A percentile compares a stretch with the other conserved stretches of the same genome.
These are phyloP conservation scores for Aurelia aurita DNA, from an alignment of 30 jellyfish, hydroid and myxozoan genomes.

Conservation along the genomic window DNA sequence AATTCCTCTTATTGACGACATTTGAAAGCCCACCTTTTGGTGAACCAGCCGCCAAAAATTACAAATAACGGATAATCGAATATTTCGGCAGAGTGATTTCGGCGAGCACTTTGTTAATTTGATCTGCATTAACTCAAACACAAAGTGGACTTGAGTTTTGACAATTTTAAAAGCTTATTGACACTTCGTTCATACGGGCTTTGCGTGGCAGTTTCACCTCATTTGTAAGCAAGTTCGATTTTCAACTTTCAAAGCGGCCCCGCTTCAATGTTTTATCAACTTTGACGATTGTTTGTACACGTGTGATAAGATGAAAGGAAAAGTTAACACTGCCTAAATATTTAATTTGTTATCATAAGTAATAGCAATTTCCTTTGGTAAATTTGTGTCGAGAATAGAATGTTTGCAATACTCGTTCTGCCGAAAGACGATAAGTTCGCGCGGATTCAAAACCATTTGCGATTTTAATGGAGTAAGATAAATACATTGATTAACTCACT, in stretches of 20 bases:
- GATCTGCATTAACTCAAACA: too few relatives aligned
- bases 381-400: conserved; percentile 57
- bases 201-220: conserved; percentile 6
- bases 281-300: conserved; percentile 48
- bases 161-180: conserved; percentile 16
- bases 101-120: too few relatives aligned
- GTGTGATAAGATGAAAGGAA: conserved; percentile 59
- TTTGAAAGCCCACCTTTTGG: too few relatives aligned
- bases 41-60: too few relatives aligned
- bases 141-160: conserved; percentile 1
- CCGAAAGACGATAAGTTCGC: conserved; percentile 66
- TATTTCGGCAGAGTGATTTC: too few relatives aligned
- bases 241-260: conserved; percentile 38
- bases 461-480: conserved; percentile 55
- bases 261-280: conserved; percentile 53
- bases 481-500: conserved; percentile 63
- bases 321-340: conserved; percentile 51
- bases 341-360: conserved; percentile 52
- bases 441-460: conserved; percentile 58
- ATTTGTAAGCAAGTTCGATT: conserved; percentile 30
- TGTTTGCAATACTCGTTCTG: conserved; percentile 47
- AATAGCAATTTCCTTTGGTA: conserved; percentile 60
- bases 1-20: too few relatives aligned
- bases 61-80: too few relatives aligned
- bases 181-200: conserved; percentile 17